Base-by-base conservation (phyloP, 2,888 invertebrate genomes). In the Leucania comma region DNA sequence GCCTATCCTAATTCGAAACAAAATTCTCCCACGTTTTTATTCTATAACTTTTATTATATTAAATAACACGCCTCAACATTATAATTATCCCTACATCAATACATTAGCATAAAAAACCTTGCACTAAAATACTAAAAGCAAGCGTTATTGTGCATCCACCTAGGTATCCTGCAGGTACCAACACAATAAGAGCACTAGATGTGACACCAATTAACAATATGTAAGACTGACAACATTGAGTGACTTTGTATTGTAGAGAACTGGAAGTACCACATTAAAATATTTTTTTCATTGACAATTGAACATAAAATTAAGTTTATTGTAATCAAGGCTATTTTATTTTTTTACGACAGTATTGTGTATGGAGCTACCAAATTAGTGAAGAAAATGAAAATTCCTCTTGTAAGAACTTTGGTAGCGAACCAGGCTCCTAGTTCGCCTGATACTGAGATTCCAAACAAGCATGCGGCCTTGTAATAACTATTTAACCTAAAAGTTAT, bases 131-230 rank as follows among this genome's bases (percentile, higher is more conserved):
- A 70, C 70, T 80, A 35, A 67, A 75, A 56, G 61, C 63, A 51
- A 46, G 29, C 53, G 20, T 81, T 77, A 66, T 78, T 83, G 74
- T 84, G 74, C 72, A 51, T 74, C 73, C 59, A 71, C 22, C 79
- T 76, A 78, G 84, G 67, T 76, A 81, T 71, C 72, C 69, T 69
- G 68, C 68, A 67, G 59, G 70, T 64, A 69, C 72, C 46, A n/a
- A 54, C 53, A 24, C 62, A 72, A 69, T 67, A 77, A 76, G 42
- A 72, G 32, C 26, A 74, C 82, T 84, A 68, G 82, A 84, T 71
- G 66, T 8, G 79, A 20, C 53, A 62, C 48, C 73, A 73, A 74
- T 80, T 80, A 74, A 68, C 82, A 53, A 68, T 71, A 63, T 63
- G 63, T 69, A 65, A 53, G 42, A 65, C 48, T 61, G 75, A 75